A percentile compares a stretch with the other conserved stretches of the same genome.
Conservation (phyloP, 2,797 vertebrate species). For the Acomys russatus region DNA sequence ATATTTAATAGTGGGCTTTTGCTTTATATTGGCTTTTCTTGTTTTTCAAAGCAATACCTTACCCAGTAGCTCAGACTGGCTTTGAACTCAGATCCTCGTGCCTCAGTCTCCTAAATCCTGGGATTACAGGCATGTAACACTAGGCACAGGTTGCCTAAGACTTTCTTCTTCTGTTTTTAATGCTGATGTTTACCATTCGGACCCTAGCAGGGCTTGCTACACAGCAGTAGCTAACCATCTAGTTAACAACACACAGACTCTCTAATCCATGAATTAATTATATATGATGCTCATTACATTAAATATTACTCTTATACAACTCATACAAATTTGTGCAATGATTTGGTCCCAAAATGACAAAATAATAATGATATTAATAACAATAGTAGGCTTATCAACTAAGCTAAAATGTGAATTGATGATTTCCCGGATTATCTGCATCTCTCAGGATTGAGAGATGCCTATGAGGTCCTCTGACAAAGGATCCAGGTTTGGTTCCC, state of each 20-base stretch:
- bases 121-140: not conserved
- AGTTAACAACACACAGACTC: not conserved
- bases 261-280: slow-evolving; percentile 5
- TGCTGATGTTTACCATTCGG: not conserved
- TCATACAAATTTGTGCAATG: not conserved
- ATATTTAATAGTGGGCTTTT: not conserved
- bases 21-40: not conserved
- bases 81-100: not conserved
- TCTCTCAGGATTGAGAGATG: not conserved
- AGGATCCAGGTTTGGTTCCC: not conserved
- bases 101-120: not conserved
- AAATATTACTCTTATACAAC: not conserved
- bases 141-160: not conserved
- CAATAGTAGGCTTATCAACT: not conserved
- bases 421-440: not conserved
- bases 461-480: not conserved
- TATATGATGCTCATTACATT: not conserved
- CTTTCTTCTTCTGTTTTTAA: slow-evolving; percentile 24
- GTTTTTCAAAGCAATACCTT: not conserved
- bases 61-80: not conserved
- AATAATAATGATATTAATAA: not conserved
- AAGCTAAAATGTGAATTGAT: not conserved
- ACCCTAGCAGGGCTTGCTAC: not conserved
- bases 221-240: not conserved
- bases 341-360: not conserved